Base-by-base conservation (phyloP, 2,888 invertebrate genomes). In the Tricholauxania praeusta region DNA sequence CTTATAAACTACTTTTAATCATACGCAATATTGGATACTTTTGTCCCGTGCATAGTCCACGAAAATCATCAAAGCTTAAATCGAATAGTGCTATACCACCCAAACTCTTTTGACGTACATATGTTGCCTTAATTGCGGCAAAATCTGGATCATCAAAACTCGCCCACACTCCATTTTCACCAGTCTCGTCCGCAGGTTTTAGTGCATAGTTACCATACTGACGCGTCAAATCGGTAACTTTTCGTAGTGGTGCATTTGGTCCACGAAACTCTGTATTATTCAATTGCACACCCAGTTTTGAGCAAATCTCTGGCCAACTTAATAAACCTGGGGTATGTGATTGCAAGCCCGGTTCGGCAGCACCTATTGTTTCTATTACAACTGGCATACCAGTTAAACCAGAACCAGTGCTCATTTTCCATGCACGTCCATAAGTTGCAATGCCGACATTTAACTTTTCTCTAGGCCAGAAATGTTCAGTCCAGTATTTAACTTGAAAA, bases 71-170 rank as follows among this genome's bases (percentile, higher is more conserved):
- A 85, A 92, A 87, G 0, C 93, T 92, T 19, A 96, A 87, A 79
- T 96, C 95, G 63, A 90, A 89, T 28, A 95, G 87, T 0, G 94
- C 93, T 12, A 95, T 88, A 19, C 95, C 95, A 12, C 94, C 95
- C 1, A 95, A 89, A 28, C 91, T 91, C 84, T 92, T 93, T 1
- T 91, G 90, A 79, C 92, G 90, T 62, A 88, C 93, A 82, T 92
- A 95, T 12, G 88, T 86, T 0, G 94, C 93, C 83, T 95, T 95
- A 81, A 92, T 91, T 48, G 92, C 93, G 53, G 93, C 94, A 0
- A 94, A 93, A 80, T 95, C 94, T 0, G 94, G 92, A 83, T 95
- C 95, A 82, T 95, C 95, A 83, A 92, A 95, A 75, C 92, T 92
- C 12, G 94, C 92, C 95, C 95, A 96, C 12, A 94, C 85, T 1